Conservation (phyloP, 2,797 vertebrate species). For the Lates japonicus region DNA sequence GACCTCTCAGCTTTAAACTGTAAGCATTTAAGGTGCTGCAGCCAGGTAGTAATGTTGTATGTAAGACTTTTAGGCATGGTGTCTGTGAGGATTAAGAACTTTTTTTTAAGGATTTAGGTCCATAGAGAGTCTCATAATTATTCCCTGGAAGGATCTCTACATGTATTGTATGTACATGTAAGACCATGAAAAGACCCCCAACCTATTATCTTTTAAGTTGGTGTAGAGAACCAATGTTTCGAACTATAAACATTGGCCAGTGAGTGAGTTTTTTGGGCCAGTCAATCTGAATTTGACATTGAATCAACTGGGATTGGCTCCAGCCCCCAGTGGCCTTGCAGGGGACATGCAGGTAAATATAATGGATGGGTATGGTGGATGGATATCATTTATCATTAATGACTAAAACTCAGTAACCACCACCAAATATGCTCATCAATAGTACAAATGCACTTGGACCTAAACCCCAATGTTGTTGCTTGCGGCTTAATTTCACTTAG, state of each 20-base stretch:
- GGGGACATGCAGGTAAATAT: too few species aligned
- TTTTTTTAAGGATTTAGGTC: slow-evolving; percentile 17
- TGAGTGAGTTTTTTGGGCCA: not conserved
- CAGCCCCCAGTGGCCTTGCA: not conserved
- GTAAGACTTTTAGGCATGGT: slow-evolving; percentile 6
- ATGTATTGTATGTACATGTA: not conserved
- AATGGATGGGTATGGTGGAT: not conserved
- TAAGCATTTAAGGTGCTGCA: not conserved
- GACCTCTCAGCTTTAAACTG: not conserved
- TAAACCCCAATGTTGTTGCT: not conserved
- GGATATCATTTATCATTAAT: not conserved
- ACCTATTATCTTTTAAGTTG: not conserved
- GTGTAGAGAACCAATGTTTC: not conserved
- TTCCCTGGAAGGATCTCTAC: not conserved
- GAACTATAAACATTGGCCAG: not conserved
- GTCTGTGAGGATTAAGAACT: not conserved
- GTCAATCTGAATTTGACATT: slow-evolving; percentile 4
- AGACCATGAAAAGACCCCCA: not conserved
- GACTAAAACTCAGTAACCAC: not conserved
- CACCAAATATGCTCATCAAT: not conserved
- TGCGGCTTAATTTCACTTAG: not conserved
- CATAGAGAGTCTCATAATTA: not conserved
- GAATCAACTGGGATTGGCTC: not conserved
- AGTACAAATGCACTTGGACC: not conserved
- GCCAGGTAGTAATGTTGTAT: not conserved